Evolutionary conservation across 2,113 vertebrate genomes (phyloP).

Genomic region (Lepidothrix coronata): DNA sequence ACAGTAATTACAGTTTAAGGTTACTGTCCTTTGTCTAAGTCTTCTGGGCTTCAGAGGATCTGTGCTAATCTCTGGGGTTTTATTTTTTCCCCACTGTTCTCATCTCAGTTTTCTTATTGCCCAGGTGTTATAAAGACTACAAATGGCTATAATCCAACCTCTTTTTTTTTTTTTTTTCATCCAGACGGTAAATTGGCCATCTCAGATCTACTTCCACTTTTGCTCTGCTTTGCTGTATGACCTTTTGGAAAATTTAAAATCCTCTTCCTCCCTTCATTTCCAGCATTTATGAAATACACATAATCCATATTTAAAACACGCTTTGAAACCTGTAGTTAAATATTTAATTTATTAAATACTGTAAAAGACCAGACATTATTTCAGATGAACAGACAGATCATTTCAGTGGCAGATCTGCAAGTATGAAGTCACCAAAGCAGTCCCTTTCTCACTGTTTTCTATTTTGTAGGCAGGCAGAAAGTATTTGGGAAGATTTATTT

Average conservation of each 20-base stretch:
- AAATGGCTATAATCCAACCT: background rate
- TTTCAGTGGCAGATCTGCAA: background rate
- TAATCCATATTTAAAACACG: background rate
- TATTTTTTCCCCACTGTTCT: background rate
- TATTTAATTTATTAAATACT: background rate
- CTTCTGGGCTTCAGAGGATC: slow-evolving; percentile 28
- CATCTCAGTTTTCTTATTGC: slow-evolving; percentile 28
- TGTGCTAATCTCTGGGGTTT: background rate
- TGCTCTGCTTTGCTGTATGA: background rate
- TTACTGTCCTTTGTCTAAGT: slow-evolving; percentile 4
- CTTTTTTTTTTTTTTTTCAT: background rate
- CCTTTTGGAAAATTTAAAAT: background rate
- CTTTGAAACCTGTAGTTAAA: background rate
- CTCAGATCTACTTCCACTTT: background rate
- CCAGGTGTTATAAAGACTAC: slow-evolving; percentile 20
- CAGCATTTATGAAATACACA: background rate
- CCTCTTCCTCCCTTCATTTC: background rate
- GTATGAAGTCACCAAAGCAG: background rate
- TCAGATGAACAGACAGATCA: background rate
- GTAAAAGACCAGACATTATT: background rate
- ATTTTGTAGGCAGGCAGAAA: background rate
- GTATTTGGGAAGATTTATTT: background rate
- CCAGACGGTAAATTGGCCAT: background rate
- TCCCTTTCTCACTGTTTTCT: background rate
- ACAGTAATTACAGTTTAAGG: slow-evolving; percentile 48